phyloP scores from a whole-genome alignment of 2,797 vertebrate genomes.

The Anisognathus igniventris region DNA sequence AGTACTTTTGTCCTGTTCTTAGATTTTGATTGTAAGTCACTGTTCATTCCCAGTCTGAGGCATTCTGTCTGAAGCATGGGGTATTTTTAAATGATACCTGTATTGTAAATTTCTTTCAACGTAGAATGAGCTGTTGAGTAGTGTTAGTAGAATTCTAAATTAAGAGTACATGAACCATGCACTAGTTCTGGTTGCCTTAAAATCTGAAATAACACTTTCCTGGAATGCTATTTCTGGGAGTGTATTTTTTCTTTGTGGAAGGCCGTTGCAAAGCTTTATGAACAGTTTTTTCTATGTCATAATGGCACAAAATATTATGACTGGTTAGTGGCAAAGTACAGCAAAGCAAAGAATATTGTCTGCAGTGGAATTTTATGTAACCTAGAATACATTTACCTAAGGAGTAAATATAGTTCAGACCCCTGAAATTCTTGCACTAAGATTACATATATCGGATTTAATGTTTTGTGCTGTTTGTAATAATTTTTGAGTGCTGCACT shows the following conservation, averaged over 20 bases:
- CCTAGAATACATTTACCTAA: not conserved
- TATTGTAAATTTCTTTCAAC: not conserved
- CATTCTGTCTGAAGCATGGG: not conserved
- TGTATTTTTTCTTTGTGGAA: not conserved
- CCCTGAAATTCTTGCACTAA: not conserved
- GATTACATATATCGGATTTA: not conserved
- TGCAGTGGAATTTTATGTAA: not conserved
- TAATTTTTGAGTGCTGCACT: not conserved
- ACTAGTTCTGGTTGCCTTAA: not conserved
- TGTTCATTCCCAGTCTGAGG: not conserved
- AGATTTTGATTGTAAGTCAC: not conserved
- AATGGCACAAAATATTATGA: not conserved
- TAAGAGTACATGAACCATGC: not conserved
- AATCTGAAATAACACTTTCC: not conserved
- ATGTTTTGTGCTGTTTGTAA: not conserved
- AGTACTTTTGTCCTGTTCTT: not conserved
- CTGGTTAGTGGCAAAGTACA: not conserved
- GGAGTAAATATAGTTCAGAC: not conserved
- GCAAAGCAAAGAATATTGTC: not conserved
- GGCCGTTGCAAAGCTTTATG: not conserved
- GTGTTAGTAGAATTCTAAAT: not conserved
- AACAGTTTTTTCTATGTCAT: not conserved
- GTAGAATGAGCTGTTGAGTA: not conserved
- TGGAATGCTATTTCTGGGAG: not conserved
- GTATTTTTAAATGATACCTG: not conserved